These are phyloP conservation scores for Buceros bicornis DNA, from an alignment of 2,797 vertebrate genomes.

Conservation along the genomic window DNA sequence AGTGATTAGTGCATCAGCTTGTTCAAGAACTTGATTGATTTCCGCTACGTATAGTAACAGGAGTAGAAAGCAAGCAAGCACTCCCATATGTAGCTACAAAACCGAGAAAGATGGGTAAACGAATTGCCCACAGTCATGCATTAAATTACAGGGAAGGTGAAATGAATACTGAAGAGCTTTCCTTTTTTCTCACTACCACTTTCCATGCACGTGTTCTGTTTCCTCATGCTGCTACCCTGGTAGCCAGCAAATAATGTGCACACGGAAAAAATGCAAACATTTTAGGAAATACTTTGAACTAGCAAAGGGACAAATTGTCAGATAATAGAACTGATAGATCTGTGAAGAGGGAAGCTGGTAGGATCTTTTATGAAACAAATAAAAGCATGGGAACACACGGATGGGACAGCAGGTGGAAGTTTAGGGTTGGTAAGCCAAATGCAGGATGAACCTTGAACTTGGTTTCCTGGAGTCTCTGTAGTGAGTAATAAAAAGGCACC, in stretches of 20 bases:
- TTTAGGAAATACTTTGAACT: not conserved
- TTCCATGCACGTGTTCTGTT: not conserved
- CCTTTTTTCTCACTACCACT: not conserved
- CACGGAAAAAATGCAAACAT: not conserved
- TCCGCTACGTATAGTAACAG: not conserved
- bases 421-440: not conserved
- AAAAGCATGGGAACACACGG: fast-evolving
- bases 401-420: not conserved
- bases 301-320: not conserved
- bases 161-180: not conserved
- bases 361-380: not conserved
- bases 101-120: not conserved
- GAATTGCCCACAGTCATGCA: not conserved
- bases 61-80: not conserved
- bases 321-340: not conserved
- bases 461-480: not conserved
- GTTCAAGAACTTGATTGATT: not conserved
- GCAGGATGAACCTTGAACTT: not conserved
- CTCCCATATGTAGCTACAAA: not conserved
- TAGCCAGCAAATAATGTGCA: not conserved
- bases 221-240: not conserved
- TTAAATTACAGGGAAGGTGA: not conserved
- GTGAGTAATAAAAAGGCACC: not conserved
- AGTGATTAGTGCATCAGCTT: not conserved
- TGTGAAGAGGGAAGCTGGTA: not conserved